A percentile compares a stretch with the other conserved stretches of the same genome.
phyloP scores from a whole-genome alignment of 2,113 vertebrate genomes.

The Suncus etruscus region DNA sequence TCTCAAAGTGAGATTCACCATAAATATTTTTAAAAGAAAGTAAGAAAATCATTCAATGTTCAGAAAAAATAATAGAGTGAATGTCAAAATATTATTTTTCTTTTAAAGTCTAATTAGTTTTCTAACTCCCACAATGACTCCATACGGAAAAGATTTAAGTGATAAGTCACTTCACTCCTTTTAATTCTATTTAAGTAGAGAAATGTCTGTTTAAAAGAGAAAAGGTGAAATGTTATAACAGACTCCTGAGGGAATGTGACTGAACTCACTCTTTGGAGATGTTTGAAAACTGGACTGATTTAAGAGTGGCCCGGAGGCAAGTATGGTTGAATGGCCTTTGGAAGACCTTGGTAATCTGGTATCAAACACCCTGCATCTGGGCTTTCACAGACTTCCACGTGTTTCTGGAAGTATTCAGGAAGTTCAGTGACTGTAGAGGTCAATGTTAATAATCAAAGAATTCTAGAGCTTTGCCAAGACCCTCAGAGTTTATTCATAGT shows the following conservation, averaged over 20 bases:
- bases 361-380: not conserved
- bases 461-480: slow-evolving; percentile 62
- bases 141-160: slow-evolving; percentile 2
- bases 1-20: not conserved
- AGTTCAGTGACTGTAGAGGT: slow-evolving; percentile 33
- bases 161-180: slow-evolving; percentile 18
- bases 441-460: slow-evolving; percentile 60
- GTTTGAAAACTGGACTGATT: slow-evolving; percentile 44
- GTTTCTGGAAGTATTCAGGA: slow-evolving; percentile 42
- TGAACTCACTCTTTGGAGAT: slow-evolving; percentile 45
- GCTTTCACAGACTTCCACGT: not conserved
- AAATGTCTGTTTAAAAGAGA: not conserved
- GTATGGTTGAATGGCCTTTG: not conserved
- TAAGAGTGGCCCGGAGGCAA: slow-evolving; percentile 37
- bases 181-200: slow-evolving; percentile 37
- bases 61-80: slow-evolving; percentile 7
- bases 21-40: slow-evolving; percentile 31
- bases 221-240: slow-evolving; percentile 7
- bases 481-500: not conserved
- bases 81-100: not conserved
- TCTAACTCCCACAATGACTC: not conserved
- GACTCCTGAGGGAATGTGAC: not conserved
- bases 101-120: not conserved
- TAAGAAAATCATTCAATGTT: not conserved
- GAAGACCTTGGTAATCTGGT: not conserved